Base-by-base conservation (phyloP, 2,113 vertebrate genomes). In the Tragelaphus scriptus region DNA sequence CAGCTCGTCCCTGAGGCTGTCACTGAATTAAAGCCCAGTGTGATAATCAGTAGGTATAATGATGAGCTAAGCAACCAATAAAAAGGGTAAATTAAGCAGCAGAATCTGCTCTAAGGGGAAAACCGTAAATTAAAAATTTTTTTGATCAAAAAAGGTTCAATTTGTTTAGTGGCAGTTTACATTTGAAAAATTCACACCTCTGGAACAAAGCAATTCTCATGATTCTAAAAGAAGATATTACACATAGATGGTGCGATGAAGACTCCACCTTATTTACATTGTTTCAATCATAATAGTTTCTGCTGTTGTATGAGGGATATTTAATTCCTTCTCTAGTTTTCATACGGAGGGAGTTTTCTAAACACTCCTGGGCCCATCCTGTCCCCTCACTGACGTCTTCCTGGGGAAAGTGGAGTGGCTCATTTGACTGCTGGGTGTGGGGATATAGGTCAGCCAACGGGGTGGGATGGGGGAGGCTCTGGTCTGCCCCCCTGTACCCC, bases 1-100 rank as follows among this genome's bases (percentile, higher is more conserved):
- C 0, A 7, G 30, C 58, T 11, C 2, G 1, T 11, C 49, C 81
- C 87, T 2, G 0, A 32, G 32, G 4, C 12, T 2, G 7, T 2
- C 40, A 13, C 5, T 1, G 26, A 51, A 6, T 40, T 56, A 19
- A 58, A 40, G 58, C 88, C 10, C 26, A 53, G 49, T 12, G 3
- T 32, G 8, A 26, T 32, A 23, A 17, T 75, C 44, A 2, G 5
- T 2, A 44, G 44, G 25, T 65, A 25, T 32, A 17, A 17, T 30
- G 53, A 12, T 7, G 16, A 75, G 14, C 32, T 53, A 25, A 63
- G 65, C 55, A 15, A 28, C 32, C 28, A 12, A 55, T 47, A 23
- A 25, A 84, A 71, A 30, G 28, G 32, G 4, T 44, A 10, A 30
- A 53, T 55, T 25, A 30, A 1, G 13, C 30, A 36, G 32, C 21